Evolutionary conservation across 2,888 invertebrate species (phyloP).

Genomic region (Helleia helle): DNA sequence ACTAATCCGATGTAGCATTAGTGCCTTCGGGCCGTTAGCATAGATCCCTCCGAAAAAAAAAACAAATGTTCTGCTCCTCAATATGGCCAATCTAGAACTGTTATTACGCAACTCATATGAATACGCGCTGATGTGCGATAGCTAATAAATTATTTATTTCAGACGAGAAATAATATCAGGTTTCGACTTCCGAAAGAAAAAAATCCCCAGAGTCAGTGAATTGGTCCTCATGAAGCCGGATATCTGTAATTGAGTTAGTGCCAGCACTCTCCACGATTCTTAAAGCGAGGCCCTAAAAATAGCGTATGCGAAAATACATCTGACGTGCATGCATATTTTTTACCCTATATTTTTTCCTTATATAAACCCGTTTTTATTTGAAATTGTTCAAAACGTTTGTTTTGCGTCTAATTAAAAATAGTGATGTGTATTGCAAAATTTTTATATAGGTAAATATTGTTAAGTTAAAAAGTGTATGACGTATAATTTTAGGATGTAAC

Average conservation of each 20-base stretch:
- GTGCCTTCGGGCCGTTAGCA: no score
- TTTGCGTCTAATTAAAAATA: no score
- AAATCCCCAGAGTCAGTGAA: conserved; percentile 38
- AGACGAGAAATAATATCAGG: conserved; percentile 26
- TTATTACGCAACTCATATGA: conserved; percentile 6
- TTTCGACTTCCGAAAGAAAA: conserved; percentile 36
- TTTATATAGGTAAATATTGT: no score
- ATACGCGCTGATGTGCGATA: conserved; percentile 9
- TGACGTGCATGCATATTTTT: not conserved
- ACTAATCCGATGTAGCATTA: no score
- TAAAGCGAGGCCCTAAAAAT: conserved; percentile 29
- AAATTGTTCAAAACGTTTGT: no score
- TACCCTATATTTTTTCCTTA: not conserved
- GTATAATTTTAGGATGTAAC: no score
- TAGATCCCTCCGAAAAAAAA: no score
- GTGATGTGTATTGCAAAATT: no score
- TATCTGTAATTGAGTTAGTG: conserved; percentile 62
- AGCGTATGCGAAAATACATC: conserved; percentile 19
- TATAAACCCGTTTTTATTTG: no score
- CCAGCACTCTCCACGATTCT: conserved; percentile 38
- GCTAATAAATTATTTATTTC: conserved; percentile 15
- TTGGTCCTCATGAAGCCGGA: conserved; percentile 52
- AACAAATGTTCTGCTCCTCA: not conserved
- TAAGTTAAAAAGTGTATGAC: no score
- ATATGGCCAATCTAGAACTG: not conserved